Evolutionary conservation across 1,140 invertebrate genomes (phyloP).

Genomic region (Sycophaga agraensis): DNA sequence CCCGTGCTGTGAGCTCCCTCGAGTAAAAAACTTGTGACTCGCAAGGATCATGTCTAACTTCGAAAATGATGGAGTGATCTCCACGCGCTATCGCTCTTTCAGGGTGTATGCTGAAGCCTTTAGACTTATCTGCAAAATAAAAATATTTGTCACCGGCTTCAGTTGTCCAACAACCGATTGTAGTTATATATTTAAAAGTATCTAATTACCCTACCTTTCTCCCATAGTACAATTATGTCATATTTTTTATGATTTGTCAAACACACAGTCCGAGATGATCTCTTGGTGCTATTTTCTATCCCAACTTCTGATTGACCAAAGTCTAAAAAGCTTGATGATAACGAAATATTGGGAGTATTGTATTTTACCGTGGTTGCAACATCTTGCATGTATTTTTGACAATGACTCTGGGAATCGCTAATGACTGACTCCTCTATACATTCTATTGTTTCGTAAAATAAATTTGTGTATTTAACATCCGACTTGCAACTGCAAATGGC

Average conservation of each 20-base stretch:
- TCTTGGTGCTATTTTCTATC: constrained; percentile 16
- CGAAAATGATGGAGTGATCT: constrained; percentile 36
- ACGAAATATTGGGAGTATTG: constrained; percentile 31
- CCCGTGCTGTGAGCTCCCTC: constrained; percentile 31
- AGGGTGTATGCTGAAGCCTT: constrained; percentile 37
- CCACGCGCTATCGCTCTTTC: constrained; percentile 17
- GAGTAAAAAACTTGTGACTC: constrained; percentile 31
- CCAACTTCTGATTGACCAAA: constrained; percentile 34
- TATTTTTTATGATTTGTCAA: constrained; percentile 38
- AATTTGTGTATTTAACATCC: neutral
- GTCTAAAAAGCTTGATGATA: constrained; percentile 40
- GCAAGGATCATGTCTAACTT: constrained; percentile 40
- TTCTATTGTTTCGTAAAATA: constrained; percentile 24
- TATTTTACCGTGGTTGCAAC: constrained; percentile 14
- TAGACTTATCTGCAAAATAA: constrained; percentile 34
- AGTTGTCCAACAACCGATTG: neutral
- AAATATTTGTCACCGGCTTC: neutral
- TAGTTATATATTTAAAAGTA: too few relatives aligned
- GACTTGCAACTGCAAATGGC: constrained; percentile 29
- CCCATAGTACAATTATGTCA: constrained; percentile 37
- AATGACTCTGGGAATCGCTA: too few relatives aligned
- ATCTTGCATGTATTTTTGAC: constrained; percentile 37
- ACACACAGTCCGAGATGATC: constrained; percentile 31
- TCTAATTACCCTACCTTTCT: constrained; percentile 32
- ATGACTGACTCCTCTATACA: constrained; percentile 33